Percentiles rank a stretch among this genome's conserved stretches.
Conservation (phyloP, 2,797 vertebrate genomes). For the Girardinus metallicus region DNA sequence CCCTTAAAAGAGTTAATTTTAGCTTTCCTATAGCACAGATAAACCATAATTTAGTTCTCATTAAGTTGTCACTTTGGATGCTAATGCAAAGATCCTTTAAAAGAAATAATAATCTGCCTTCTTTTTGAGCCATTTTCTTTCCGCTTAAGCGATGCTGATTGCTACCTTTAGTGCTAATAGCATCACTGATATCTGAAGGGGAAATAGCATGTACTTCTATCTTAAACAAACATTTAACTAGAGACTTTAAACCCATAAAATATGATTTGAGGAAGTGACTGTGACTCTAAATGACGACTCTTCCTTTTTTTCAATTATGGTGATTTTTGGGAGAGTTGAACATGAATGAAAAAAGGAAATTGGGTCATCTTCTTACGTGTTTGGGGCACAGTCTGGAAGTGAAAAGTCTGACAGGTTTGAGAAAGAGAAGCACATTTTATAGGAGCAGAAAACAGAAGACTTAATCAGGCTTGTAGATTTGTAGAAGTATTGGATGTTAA, state of each 20-base stretch:
- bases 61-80: slow-evolving; percentile 22
- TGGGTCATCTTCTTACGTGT: neutral
- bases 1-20: neutral
- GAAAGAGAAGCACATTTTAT: neutral
- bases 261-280: neutral
- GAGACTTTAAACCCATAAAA: neutral
- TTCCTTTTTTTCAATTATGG: neutral
- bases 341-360: neutral
- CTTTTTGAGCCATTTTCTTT: slow-evolving; percentile 14
- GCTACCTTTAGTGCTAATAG: slow-evolving; percentile 24
- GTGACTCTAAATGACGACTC: neutral
- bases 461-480: neutral
- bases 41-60: slow-evolving; percentile 20
- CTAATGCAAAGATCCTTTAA: slow-evolving; percentile 2
- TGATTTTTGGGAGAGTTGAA: neutral
- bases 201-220: neutral
- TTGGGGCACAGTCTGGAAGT: neutral
- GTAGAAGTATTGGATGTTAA: neutral
- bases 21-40: slow-evolving; percentile 1
- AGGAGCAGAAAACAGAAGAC: neutral
- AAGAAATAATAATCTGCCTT: slow-evolving; percentile 16
- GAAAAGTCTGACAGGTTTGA: neutral
- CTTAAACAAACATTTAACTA: slow-evolving; percentile 4
- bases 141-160: slow-evolving; percentile 15
- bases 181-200: neutral